Conservation (phyloP, 2,113 vertebrate genomes). For the Glaucidium brasilianum region DNA sequence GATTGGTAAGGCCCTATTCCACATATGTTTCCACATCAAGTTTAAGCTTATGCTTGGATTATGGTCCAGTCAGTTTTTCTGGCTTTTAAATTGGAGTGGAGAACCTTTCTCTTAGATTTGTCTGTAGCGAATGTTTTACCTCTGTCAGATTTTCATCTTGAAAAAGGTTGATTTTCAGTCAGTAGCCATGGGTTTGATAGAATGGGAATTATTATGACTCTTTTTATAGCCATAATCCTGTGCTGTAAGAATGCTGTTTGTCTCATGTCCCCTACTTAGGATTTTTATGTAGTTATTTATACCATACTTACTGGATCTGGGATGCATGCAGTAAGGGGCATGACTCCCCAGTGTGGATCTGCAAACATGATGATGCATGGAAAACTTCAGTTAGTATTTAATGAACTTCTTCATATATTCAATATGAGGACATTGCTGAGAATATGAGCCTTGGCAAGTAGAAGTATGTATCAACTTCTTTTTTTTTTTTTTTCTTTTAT, state of each 20-base stretch:
- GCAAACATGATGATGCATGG: neutral
- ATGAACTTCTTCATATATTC: neutral
- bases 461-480: neutral
- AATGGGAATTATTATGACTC: neutral
- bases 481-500: neutral
- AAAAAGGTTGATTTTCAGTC: neutral
- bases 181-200: neutral
- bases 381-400: constrained; percentile 3
- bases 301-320: neutral
- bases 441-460: neutral
- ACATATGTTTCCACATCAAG: fast-evolving
- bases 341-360: neutral
- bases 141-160: neutral
- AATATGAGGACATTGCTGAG: neutral
- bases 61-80: neutral
- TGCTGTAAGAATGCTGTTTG: constrained; percentile 9
- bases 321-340: neutral
- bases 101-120: neutral
- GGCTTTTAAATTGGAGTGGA: neutral
- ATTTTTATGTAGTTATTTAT: constrained; percentile 16
- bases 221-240: neutral
- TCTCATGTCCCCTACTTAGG: neutral
- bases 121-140: neutral
- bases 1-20: neutral
- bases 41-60: neutral